Base-by-base conservation (phyloP, 2,888 invertebrate genomes). In the Tanypteryx hageni region DNA sequence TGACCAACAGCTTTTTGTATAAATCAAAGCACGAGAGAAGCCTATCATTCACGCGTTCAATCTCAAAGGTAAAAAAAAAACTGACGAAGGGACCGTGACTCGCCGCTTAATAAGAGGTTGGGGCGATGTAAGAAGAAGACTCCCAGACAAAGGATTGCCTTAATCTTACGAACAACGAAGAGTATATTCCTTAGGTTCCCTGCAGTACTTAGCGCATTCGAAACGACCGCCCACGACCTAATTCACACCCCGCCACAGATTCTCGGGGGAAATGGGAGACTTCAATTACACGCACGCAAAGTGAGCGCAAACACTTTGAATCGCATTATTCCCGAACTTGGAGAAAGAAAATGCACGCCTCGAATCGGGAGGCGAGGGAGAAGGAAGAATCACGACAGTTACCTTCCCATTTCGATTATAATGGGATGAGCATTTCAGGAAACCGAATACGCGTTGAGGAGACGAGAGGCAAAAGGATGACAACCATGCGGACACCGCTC, bases 271-370 rank as follows among this genome's bases (percentile, higher is more conserved):
- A n/a, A 86, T 59, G 57, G 86, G 58, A 86, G 86, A 27, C 84
- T 5, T 59, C 86, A 58, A 59, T 86, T 86, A 86, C 22, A 22
- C 58, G 16, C 86, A 59, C 16, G 86, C 27, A 14, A 86, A 14
- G 82, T 16, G 82, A 44, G 31, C 31, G 22, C 14, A 16, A 44
- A 82, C n/a, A n/a, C n/a, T 44, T 44, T 27, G 81, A 22, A n/a
- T 27, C 22, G 81, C n/a, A 44, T 44, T 44, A 44, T 44, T 44
- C 44, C 44, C 44, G 44, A 44, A 81, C 27, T 2, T 14, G 18
- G 14, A 18, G 64, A 64, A 64, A 64, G 64, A 64, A 16, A 64
- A 64, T 16, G 18, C 14, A 64, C 5, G 18, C 18, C 14, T 64
- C 9, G 16, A 14, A 8, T 22, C 16, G 18, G 8, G 13, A 68